These are phyloP conservation scores for Phylloscopus trochiloides DNA, from an alignment of 2,113 vertebrate species.

Conservation along the genomic window DNA sequence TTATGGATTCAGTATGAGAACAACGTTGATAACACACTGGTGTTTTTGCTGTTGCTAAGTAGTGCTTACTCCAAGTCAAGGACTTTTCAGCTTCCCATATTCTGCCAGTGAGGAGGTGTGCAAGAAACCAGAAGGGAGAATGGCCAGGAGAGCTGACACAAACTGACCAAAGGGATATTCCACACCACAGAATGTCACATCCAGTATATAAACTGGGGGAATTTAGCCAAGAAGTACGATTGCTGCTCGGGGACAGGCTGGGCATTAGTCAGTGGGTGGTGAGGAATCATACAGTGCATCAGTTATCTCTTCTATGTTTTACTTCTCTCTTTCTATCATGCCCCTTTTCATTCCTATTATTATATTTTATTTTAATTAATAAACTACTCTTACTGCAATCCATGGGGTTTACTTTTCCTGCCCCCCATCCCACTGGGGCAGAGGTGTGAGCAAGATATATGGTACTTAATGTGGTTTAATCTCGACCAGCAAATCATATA, in stretches of 20 bases:
- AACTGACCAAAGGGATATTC: background rate
- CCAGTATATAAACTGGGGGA: background rate
- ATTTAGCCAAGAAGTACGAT: background rate
- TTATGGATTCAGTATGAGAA: conserved; percentile 1
- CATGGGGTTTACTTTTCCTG: background rate
- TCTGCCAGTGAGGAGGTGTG: background rate
- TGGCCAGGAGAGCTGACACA: background rate
- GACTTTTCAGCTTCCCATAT: background rate
- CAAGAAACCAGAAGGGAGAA: background rate
- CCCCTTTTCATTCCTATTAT: background rate
- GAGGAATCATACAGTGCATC: background rate
- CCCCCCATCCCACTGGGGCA: background rate
- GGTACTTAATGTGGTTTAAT: background rate
- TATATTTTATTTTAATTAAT: background rate
- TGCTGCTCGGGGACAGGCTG: background rate
- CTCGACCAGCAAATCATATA: background rate
- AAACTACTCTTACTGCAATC: background rate
- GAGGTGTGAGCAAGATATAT: background rate
- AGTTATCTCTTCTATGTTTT: background rate
- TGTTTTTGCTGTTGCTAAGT: conserved; percentile 33
- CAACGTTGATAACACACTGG: background rate
- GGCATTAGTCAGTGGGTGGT: background rate
- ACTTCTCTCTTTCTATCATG: background rate
- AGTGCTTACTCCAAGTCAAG: conserved; percentile 2
- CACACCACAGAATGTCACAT: background rate